Base-by-base conservation (phyloP, 2,888 invertebrate genomes). In the Liodrosophila aerea region DNA sequence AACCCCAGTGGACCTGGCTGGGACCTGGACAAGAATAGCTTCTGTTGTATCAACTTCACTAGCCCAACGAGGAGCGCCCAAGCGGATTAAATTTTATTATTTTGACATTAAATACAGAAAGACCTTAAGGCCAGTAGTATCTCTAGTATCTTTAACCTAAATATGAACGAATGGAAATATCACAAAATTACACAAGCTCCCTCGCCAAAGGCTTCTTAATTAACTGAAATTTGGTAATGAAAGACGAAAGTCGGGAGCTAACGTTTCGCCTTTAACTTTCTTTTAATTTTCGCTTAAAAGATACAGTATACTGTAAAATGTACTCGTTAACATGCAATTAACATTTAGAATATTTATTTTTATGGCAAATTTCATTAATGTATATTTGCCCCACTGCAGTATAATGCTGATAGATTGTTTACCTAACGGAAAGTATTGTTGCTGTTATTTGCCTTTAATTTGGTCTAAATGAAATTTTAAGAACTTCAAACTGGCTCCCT, bases 121-220 rank as follows among this genome's bases (percentile, higher is more conserved):
- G 22, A 16, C 36, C 45, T 43, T 46, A 16, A 8, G 47, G 37
- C 8, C 43, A 52, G 29, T 37, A 47, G n/a, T n/a, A n/a, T n/a
- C n/a, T n/a, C n/a, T n/a, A n/a, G n/a, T n/a, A n/a, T 11, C 54
- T 66, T 52, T 8, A 41, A 41, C 46, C 53, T 36, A 46, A 53
- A 46, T 16, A 57, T 52, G 36, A 53, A 58, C 44, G 22, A 27
- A 36, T 33, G 37, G 33, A 61, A 40, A 46, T 57, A 43, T 59
- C 40, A 46, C 49, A 43, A 63, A 64, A 73, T 65, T 63, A 36
- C 41, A 53, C 12, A 39, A 16, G 5, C 33, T 15, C 18, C 16
- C 27, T 37, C 43, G 47, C 15, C 37, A 34, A 63, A 57, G 43
- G 58, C 61, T 40, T 52, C 54, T 64, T 65, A 76, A 80, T 76